Evolutionary conservation across 2,113 vertebrate species (phyloP).

Genomic region (Rhea americana): DNA sequence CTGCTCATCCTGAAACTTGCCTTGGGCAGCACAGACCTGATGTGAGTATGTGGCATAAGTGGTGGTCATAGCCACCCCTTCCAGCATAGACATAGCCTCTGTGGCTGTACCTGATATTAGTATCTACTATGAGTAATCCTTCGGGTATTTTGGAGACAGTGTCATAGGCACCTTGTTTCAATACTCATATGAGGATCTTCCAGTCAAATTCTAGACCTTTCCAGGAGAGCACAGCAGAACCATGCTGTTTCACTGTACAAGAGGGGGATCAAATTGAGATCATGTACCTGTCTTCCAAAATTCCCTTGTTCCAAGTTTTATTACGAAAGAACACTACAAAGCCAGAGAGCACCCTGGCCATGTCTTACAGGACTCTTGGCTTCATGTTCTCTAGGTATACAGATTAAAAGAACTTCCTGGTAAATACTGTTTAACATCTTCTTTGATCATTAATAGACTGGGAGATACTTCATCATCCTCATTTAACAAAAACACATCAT

Average conservation of each 20-base stretch:
- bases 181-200: neutral
- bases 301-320: neutral
- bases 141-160: neutral
- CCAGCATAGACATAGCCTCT: neutral
- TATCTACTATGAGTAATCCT: neutral
- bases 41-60: neutral
- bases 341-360: neutral
- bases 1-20: neutral
- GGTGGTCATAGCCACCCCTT: neutral
- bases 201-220: neutral
- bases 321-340: neutral
- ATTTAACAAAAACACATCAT: conserved; percentile 33
- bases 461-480: conserved; percentile 2
- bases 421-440: conserved; percentile 3
- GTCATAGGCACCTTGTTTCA: neutral
- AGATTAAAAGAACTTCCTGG: neutral
- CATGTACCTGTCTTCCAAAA: neutral
- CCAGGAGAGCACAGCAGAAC: neutral
- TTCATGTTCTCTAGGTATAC: neutral
- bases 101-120: neutral
- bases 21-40: neutral
- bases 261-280: neutral
- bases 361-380: neutral
- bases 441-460: conserved; percentile 21
- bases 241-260: neutral